Evolutionary conservation across 2,888 invertebrate genomes (phyloP).

Genomic region (Cephalotes varians): DNA sequence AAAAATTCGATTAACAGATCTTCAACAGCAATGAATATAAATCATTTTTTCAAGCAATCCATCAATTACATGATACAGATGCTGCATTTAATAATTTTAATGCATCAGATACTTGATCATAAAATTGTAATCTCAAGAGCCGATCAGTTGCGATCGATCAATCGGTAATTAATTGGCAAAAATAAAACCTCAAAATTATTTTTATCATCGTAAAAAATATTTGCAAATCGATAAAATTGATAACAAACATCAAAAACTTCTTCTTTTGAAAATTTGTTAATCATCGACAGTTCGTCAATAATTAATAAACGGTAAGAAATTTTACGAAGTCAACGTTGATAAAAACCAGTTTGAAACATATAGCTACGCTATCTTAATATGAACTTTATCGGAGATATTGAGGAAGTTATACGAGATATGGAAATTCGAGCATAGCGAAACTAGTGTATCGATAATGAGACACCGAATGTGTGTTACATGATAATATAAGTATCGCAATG

Average conservation of each 20-base stretch:
- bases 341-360: conserved; percentile 8
- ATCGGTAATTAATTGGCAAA: conserved; percentile 9
- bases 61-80: conserved; percentile 4
- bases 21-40: neutral
- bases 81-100: conserved; percentile 28
- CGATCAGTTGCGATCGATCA: conserved; percentile 11
- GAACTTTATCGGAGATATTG: conserved; percentile 3
- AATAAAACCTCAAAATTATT: neutral
- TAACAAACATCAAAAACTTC: neutral
- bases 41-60: conserved; percentile 3
- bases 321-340: neutral
- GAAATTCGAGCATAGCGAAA: conserved; percentile 3
- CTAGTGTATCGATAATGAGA: conserved; percentile 1
- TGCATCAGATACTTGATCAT: conserved; percentile 14
- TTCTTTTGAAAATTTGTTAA: conserved; percentile 12
- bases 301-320: conserved; percentile 4
- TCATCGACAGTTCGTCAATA: neutral
- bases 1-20: neutral
- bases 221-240: conserved; percentile 7
- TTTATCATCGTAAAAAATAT: conserved; percentile 11
- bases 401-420: conserved; percentile 1
- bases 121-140: neutral
- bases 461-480: conserved; percentile 17
- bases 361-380: neutral
- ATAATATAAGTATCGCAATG: conserved; percentile 18